A percentile compares a stretch with the other conserved stretches of the same genome.
Conservation (phyloP, 30 jellyfish, hydroid and myxozoan species). For the Calvadosia cruxmelitensis region DNA sequence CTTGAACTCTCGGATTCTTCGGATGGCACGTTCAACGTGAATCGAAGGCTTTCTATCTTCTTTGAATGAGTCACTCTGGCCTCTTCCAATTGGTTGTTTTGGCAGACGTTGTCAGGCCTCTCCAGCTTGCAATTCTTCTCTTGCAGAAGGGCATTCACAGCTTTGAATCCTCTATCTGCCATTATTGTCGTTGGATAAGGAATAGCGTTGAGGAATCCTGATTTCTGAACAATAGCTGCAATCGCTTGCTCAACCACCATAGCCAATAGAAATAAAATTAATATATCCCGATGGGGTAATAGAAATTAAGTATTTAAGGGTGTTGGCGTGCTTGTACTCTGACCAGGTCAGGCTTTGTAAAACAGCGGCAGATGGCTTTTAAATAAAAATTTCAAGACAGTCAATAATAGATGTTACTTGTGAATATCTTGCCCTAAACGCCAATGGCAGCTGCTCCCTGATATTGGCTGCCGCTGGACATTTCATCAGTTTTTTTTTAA, state of each 20-base stretch:
- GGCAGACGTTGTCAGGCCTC: neutral
- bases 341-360: no score
- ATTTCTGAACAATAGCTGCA: neutral
- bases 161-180: neutral
- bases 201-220: neutral
- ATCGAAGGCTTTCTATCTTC: neutral
- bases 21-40: no score
- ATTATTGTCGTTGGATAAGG: neutral
- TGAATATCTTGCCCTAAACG: neutral
- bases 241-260: neutral
- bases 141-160: neutral
- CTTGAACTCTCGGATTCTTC: no score
- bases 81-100: no score
- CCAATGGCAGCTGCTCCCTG: no score
- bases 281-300: neutral
- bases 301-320: neutral
- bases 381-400: neutral
- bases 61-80: neutral
- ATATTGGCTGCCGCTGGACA: no score
- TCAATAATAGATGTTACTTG: neutral
- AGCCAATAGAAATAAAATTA: neutral
- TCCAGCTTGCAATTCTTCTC: neutral
- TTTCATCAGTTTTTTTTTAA: no score
- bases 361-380: no score
- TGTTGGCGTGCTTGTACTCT: neutral